Evolutionary conservation across 1,140 invertebrate species (phyloP).

Genomic region (Geopemphigus sp.): DNA sequence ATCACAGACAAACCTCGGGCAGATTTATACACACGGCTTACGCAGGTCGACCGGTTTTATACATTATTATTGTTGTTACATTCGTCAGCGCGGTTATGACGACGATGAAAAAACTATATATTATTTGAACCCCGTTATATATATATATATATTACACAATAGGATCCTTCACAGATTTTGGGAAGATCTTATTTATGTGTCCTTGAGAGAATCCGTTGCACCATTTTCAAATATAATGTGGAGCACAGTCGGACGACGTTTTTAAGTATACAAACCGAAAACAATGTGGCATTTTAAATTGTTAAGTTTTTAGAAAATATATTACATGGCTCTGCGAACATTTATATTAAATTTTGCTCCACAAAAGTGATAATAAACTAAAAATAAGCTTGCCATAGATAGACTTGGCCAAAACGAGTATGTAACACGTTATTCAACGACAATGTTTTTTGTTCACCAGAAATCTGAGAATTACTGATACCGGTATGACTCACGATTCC

Average conservation of each 20-base stretch:
- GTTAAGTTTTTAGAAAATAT: too few relatives aligned
- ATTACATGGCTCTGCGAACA: too few relatives aligned
- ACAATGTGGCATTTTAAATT: neutral
- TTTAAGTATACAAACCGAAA: neutral
- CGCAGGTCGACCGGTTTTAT: conserved; percentile 15
- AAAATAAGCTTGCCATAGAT: too few relatives aligned
- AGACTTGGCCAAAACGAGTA: too few relatives aligned
- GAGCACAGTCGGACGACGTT: neutral
- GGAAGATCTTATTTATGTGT: neutral
- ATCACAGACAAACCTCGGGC: conserved; percentile 7
- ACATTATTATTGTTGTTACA: conserved; percentile 17
- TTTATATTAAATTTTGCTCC: too few relatives aligned
- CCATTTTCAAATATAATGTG: neutral
- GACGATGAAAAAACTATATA: neutral
- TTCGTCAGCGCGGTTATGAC: neutral
- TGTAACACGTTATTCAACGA: too few relatives aligned
- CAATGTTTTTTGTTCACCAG: too few relatives aligned
- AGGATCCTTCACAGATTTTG: neutral
- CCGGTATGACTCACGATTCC: too few relatives aligned
- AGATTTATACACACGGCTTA: conserved; percentile 19
- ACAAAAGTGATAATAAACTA: too few relatives aligned
- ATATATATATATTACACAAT: neutral
- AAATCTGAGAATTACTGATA: too few relatives aligned
- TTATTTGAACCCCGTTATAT: neutral
- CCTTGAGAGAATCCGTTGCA: neutral